Evolutionary conservation across 2,888 invertebrate genomes (phyloP).

Genomic region (Chromoteleia sp.): DNA sequence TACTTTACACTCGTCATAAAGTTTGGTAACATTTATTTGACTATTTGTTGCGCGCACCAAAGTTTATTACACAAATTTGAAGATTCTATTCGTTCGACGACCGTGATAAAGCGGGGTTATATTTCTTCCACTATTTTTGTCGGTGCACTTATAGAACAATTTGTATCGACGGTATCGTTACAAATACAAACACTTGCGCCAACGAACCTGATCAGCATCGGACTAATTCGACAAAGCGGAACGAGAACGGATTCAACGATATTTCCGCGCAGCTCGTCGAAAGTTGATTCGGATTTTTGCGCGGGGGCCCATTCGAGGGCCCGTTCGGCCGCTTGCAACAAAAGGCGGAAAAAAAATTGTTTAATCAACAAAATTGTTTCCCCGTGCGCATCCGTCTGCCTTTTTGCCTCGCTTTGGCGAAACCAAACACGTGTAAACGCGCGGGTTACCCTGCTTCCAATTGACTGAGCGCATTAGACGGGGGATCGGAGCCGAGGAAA

Average conservation of each 20-base stretch:
- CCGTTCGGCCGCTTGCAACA: neutral
- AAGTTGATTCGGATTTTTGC: conserved; percentile 40
- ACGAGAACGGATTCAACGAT: no score
- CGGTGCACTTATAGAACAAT: no score
- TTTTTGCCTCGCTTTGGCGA: conserved; percentile 52
- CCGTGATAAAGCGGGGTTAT: no score
- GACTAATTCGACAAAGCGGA: no score
- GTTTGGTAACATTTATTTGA: no score
- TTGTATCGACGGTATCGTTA: no score
- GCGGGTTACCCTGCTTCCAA: conserved; percentile 69
- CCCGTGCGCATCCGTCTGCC: conserved; percentile 29
- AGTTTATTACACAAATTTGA: no score
- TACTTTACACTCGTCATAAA: no score
- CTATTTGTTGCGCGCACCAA: no score
- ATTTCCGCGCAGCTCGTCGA: no score
- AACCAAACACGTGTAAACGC: conserved; percentile 74
- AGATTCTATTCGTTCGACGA: no score
- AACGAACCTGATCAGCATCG: neutral
- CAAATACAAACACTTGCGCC: neutral
- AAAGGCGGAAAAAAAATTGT: conserved; percentile 38
- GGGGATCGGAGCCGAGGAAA: conserved; percentile 47
- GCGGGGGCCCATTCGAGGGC: conserved; percentile 5
- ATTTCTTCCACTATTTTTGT: no score
- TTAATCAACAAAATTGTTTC: conserved; percentile 57
- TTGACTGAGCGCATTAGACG: conserved; percentile 67